Evolutionary conservation across 2,113 vertebrate species (phyloP), one percentile per base, ranked within the genome.

Genomic region (Albula goreensis): DNA sequence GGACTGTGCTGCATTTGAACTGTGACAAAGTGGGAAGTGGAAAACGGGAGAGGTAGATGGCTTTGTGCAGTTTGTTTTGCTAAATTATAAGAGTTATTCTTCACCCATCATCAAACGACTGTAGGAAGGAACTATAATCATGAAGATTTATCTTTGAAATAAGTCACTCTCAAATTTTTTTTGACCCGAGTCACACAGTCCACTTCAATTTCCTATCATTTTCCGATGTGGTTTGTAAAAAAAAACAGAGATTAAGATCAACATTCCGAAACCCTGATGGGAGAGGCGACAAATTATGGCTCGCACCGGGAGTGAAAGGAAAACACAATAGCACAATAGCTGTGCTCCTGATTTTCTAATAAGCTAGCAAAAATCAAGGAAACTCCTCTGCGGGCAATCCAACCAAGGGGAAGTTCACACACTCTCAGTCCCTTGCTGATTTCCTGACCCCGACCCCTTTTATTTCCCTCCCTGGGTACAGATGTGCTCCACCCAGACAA

Each of bases 161-260:
- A 70, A 70, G 4, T 17, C 15, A 4, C 63, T 70, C 22, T 4
- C 53, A 9, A 6, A 56, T 56, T 56, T 70, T 70, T 70, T 15
- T 60, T 4, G 63, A 70, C 22, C 19, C 19, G 19, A 70, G 15
- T n/a, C 12, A 17, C 63, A 70, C 63, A 22, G 63, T 70, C 63
- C 15, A n/a, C 63, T n/a, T 78, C 77, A 78, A 48, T 78, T 78
- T 78, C 77, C 77, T 78, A 13, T 70, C 17, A n/a, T 70, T 70
- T 70, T 56, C 53, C 3, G 15, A 8, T 5, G 2, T 5, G 63
- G 17, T 8, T 22, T 3, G 22, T n/a, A 70, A 70, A 70, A 70
- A n/a, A 70, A 22, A 0, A 70, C 63, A 70, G 3, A n/a, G 63
- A 22, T 22, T 70, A 70, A n/a, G n/a, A 70, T 70, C 63, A 17